A percentile compares a stretch with the other conserved stretches of the same genome.
These are phyloP conservation scores for Drosophila diplacantha DNA, from an alignment of 2,888 invertebrate genomes.

Conservation along the genomic window DNA sequence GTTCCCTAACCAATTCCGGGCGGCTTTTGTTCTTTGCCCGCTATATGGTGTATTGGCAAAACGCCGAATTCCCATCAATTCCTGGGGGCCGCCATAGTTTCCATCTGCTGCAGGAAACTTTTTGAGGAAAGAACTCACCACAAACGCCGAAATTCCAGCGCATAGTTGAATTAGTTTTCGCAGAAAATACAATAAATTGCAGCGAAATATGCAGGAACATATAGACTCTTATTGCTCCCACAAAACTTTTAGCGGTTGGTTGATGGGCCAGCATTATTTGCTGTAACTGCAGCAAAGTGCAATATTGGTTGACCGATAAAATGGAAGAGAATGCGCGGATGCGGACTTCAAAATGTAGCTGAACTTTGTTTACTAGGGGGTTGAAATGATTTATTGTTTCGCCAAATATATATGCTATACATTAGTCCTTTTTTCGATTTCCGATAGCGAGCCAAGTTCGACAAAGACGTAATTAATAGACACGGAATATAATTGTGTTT, in stretches of 20 bases:
- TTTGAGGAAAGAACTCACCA: slow-evolving; percentile 7
- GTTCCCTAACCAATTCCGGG: slow-evolving; percentile 21
- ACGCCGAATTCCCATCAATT: slow-evolving; percentile 26
- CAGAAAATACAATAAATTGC: slow-evolving; percentile 14
- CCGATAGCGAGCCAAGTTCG: background rate
- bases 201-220: slow-evolving; percentile 17
- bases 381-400: slow-evolving; percentile 4
- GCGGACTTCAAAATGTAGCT: background rate
- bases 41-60: slow-evolving; percentile 10
- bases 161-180: slow-evolving; percentile 24
- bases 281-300: slow-evolving; percentile 18
- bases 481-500: background rate
- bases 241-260: slow-evolving; percentile 11
- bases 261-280: slow-evolving; percentile 19
- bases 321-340: background rate
- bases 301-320: slow-evolving; percentile 18
- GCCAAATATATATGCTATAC: background rate
- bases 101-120: slow-evolving; percentile 22
- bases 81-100: slow-evolving; percentile 14
- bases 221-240: slow-evolving; percentile 22
- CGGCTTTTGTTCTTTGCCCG: slow-evolving; percentile 19
- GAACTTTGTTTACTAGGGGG: background rate
- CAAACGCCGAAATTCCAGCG: slow-evolving; percentile 18
- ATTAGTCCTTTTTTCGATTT: background rate
- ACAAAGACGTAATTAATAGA: background rate